A percentile compares a stretch with the other conserved stretches of the same genome.
Evolutionary conservation across 1,140 invertebrate species (phyloP).

Genomic region (Nylanderia fulva): DNA sequence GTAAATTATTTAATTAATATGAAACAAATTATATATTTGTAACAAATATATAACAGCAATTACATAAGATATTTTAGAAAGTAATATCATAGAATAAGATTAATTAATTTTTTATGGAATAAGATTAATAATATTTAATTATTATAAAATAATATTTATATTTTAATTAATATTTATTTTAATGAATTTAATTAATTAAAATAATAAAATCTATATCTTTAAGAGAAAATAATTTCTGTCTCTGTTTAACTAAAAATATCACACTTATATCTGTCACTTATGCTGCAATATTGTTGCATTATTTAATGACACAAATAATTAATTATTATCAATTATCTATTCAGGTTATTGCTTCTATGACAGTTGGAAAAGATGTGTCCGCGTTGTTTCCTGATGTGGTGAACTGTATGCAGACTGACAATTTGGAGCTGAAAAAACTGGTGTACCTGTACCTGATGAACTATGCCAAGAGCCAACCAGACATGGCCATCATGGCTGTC

Average conservation of each 20-base stretch:
- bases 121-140: too few relatives aligned
- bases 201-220: not conserved
- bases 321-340: constrained; percentile 70
- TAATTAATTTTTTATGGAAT: constrained; percentile 19
- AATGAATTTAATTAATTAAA: too few relatives aligned
- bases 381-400: constrained; percentile 99
- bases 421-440: constrained; percentile 99
- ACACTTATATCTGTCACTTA: not conserved
- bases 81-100: not conserved
- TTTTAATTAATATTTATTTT: too few relatives aligned
- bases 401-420: constrained; percentile 99
- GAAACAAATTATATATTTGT: not conserved
- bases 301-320: constrained; percentile 19
- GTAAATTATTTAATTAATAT: not conserved
- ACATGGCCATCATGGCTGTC: constrained; percentile 99
- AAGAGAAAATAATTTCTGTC: too few relatives aligned
- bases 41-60: constrained; percentile 9
- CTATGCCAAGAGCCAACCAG: constrained; percentile 99
- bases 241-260: not conserved
- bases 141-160: too few relatives aligned
- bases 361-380: constrained; percentile 98
- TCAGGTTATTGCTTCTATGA: constrained; percentile 99
- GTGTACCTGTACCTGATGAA: constrained; percentile 99
- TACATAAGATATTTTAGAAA: not conserved
- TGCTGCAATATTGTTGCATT: not conserved